A percentile compares a stretch with the other conserved stretches of the same genome.
Evolutionary conservation across 1,140 invertebrate species (phyloP).

Genomic region (Bombus consobrinus): DNA sequence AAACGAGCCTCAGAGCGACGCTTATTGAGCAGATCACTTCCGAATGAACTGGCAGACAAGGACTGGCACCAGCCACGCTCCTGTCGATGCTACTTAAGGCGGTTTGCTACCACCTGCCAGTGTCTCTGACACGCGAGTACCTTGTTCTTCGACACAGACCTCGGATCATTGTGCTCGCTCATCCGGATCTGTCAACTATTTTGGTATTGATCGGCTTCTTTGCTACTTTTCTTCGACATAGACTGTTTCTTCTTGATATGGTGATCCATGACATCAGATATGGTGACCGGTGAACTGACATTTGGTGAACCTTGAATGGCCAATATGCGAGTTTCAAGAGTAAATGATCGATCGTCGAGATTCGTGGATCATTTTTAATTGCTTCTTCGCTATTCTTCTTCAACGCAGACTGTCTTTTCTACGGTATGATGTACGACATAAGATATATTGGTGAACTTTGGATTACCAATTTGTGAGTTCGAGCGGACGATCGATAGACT

Average conservation of each 20-base stretch:
- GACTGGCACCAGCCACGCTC: neutral
- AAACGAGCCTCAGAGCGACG: constrained; percentile 24
- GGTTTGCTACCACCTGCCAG: constrained; percentile 32
- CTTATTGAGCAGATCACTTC: constrained; percentile 43
- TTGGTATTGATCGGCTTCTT: too few relatives aligned
- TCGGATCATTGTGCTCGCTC: neutral
- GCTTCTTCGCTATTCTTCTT: neutral
- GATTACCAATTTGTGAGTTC: neutral
- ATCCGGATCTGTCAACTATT: too few relatives aligned
- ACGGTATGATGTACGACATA: neutral
- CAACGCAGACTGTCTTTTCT: neutral
- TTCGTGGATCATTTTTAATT: neutral
- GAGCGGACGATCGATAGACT: too few relatives aligned
- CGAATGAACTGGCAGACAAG: constrained; percentile 33
- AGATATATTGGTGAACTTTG: neutral
- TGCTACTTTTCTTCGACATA: neutral
- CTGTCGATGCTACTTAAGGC: constrained; percentile 13
- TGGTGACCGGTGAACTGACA: too few relatives aligned
- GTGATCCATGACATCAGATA: neutral
- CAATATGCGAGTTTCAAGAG: neutral
- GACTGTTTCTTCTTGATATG: neutral
- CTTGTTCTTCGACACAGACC: neutral
- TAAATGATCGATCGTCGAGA: neutral
- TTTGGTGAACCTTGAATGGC: neutral
- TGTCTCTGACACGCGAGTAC: neutral